A percentile compares a stretch with the other conserved stretches of the same genome.
Evolutionary conservation across 2,113 vertebrate genomes (phyloP).

Genomic region (Nycticryphes semicollaris): DNA sequence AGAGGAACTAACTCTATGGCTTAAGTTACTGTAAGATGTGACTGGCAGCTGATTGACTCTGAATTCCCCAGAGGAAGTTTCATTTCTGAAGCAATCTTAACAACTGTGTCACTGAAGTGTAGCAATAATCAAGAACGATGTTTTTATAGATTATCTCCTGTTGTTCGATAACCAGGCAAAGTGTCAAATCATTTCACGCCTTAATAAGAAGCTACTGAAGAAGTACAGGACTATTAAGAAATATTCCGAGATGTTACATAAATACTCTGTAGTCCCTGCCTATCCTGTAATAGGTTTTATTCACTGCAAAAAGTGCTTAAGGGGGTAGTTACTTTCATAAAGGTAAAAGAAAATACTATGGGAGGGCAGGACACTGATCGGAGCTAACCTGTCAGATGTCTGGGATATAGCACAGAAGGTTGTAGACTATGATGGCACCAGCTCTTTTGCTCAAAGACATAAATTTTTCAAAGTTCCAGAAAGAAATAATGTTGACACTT

Average conservation of each 20-base stretch:
- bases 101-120: background rate
- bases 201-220: background rate
- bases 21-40: background rate
- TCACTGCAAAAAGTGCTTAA: background rate
- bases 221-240: background rate
- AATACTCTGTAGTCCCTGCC: background rate
- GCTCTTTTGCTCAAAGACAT: background rate
- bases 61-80: background rate
- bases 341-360: background rate
- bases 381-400: background rate
- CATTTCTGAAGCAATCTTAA: conserved; percentile 9
- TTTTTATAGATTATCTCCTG: background rate
- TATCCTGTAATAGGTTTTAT: background rate
- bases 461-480: background rate
- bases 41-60: background rate
- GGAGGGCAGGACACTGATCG: background rate
- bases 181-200: background rate
- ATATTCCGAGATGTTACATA: background rate
- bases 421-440: background rate
- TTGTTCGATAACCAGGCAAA: background rate
- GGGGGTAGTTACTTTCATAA: background rate
- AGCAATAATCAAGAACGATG: background rate
- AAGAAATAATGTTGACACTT: background rate
- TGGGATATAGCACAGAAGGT: background rate
- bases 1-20: background rate